Evolutionary conservation across 2,113 vertebrate genomes (phyloP).

Genomic region (Choloepus hoffmanni): DNA sequence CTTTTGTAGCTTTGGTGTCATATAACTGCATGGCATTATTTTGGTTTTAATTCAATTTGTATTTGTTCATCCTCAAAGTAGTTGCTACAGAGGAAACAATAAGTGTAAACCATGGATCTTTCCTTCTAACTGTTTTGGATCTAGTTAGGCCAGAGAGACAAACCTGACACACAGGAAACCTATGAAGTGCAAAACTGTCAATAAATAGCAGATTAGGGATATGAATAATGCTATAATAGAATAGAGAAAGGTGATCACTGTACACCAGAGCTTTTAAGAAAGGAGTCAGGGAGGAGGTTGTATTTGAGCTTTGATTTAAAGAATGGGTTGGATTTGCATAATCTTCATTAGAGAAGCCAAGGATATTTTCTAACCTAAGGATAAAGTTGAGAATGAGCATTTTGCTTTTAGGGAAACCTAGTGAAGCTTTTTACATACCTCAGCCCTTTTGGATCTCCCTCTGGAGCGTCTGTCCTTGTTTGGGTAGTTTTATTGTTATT

Average conservation of each 20-base stretch:
- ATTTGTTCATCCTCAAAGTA: constrained; percentile 47
- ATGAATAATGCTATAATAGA: background rate
- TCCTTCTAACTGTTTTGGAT: constrained; percentile 43
- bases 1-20: constrained; percentile 25
- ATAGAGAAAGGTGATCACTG: background rate
- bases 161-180: constrained; percentile 42
- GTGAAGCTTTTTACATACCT: background rate
- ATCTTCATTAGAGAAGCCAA: background rate
- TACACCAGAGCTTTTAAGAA: background rate
- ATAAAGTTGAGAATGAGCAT: constrained; percentile 43
- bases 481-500: constrained; percentile 35
- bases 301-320: constrained; percentile 16
- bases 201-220: constrained; percentile 21
- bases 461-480: background rate
- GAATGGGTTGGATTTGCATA: background rate
- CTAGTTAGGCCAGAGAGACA: constrained; percentile 15
- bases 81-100: constrained; percentile 31
- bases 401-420: constrained; percentile 22
- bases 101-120: constrained; percentile 34
- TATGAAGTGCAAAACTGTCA: constrained; percentile 30
- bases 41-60: constrained; percentile 65
- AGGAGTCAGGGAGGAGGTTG: background rate
- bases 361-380: constrained; percentile 18
- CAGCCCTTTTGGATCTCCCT: background rate
- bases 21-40: constrained; percentile 7